A percentile compares a stretch with the other conserved stretches of the same genome.
Conservation (phyloP, 1,140 invertebrate genomes). For the Schlechtendalia chinensis region DNA sequence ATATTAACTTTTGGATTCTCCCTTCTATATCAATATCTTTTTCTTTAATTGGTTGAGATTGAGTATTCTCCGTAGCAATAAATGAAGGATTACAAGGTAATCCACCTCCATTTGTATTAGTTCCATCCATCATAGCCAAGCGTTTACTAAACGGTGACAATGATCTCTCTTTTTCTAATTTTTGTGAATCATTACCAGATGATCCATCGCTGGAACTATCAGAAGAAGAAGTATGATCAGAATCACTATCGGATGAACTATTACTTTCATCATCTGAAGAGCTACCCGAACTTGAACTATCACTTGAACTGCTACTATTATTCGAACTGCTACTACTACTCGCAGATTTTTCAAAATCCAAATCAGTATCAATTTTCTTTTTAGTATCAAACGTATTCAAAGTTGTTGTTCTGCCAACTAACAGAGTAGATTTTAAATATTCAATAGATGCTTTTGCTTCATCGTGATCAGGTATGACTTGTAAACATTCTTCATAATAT, state of each 20-base stretch:
- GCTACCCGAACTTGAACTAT: slow-evolving; percentile 40
- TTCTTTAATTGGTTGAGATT: not conserved
- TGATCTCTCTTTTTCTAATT: slow-evolving; percentile 61
- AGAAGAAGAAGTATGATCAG: slow-evolving; percentile 45
- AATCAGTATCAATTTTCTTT: slow-evolving; percentile 27
- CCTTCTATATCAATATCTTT: slow-evolving; percentile 37
- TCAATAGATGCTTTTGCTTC: slow-evolving; percentile 61
- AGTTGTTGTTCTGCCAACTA: not conserved
- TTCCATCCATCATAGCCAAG: slow-evolving; percentile 58
- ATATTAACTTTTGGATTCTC: slow-evolving; percentile 33
- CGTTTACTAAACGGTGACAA: slow-evolving; percentile 76
- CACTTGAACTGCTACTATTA: slow-evolving; percentile 37
- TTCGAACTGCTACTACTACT: slow-evolving; percentile 37
- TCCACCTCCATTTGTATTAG: slow-evolving; percentile 36
- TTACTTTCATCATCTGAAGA: slow-evolving; percentile 39
- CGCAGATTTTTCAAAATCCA: slow-evolving; percentile 26
- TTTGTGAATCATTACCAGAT: slow-evolving; percentile 48
- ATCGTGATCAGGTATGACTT: slow-evolving; percentile 77
- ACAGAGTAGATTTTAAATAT: slow-evolving; percentile 10
- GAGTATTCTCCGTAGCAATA: slow-evolving; percentile 17
- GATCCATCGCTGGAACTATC: slow-evolving; percentile 43
- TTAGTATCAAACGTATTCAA: not conserved
- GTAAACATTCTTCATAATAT: slow-evolving; percentile 77
- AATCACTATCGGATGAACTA: slow-evolving; percentile 43
- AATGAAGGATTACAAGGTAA: slow-evolving; percentile 42